These are phyloP conservation scores for Macrophya alboannulata DNA, from an alignment of 2,888 invertebrate species.

Conservation along the genomic window DNA sequence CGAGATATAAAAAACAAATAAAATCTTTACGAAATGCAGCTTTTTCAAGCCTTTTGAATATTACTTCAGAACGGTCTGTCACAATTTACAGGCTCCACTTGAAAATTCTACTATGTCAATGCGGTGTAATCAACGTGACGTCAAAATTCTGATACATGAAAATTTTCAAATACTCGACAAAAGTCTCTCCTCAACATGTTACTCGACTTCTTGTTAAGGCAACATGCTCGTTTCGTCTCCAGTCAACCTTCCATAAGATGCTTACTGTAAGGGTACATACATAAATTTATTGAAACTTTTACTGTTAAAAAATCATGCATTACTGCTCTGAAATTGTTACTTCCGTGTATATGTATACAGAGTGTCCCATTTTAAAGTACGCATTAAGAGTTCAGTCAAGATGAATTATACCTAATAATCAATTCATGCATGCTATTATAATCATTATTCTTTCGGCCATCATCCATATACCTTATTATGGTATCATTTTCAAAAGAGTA, in stretches of 20 bases:
- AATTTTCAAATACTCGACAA: neutral
- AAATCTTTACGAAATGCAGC: neutral
- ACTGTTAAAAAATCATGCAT: neutral
- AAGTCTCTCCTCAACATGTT: neutral
- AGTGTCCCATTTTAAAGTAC: too few relatives aligned
- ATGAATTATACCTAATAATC: neutral
- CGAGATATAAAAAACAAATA: neutral
- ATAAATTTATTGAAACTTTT: neutral
- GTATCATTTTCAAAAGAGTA: neutral
- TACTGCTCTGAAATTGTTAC: neutral
- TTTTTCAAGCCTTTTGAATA: neutral
- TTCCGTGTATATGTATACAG: neutral
- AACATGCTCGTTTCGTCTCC: neutral
- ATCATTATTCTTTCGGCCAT: neutral
- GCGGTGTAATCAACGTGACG: neutral
- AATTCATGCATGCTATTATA: neutral
- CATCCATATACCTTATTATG: neutral
- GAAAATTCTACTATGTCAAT: neutral
- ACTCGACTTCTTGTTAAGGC: neutral
- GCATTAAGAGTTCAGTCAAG: too few relatives aligned
- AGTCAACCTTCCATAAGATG: neutral
- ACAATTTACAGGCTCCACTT: neutral
- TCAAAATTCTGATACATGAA: neutral
- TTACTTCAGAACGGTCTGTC: conserved; percentile 6
- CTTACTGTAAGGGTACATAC: neutral